A percentile compares a stretch with the other conserved stretches of the same genome.
Evolutionary conservation across 1,140 invertebrate genomes (phyloP).

Genomic region (Luehdorfia chinensis): DNA sequence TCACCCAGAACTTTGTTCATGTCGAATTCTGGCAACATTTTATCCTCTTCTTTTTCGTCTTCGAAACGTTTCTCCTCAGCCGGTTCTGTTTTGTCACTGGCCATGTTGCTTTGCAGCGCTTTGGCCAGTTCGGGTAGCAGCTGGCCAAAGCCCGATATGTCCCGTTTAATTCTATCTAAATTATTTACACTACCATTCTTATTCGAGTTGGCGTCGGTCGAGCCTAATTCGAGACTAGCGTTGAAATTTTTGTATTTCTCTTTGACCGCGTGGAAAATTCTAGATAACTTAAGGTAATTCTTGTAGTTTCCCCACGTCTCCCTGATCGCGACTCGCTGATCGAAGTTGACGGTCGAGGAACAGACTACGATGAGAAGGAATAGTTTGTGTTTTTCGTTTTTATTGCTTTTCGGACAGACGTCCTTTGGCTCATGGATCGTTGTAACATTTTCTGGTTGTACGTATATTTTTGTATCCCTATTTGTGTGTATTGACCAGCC

Average conservation of each 20-base stretch:
- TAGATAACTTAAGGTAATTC: constrained; percentile 65
- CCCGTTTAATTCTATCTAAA: constrained; percentile 37
- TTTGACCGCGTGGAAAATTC: constrained; percentile 38
- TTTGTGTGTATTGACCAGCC: constrained; percentile 87
- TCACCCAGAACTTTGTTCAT: constrained; percentile 63
- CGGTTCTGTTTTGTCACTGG: constrained; percentile 34
- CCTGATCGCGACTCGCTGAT: constrained; percentile 83
- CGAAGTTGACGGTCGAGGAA: constrained; percentile 83
- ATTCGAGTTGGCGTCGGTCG: constrained; percentile 24
- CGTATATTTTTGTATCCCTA: constrained; percentile 83
- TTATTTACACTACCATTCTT: constrained; percentile 27
- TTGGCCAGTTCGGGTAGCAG: constrained; percentile 53
- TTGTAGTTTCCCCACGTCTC: constrained; percentile 88
- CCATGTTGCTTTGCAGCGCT: constrained; percentile 45
- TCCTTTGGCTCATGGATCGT: constrained; percentile 80
- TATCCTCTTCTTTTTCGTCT: constrained; percentile 47
- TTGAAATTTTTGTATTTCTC: constrained; percentile 60
- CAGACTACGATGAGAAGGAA: constrained; percentile 86
- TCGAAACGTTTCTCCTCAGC: constrained; percentile 56
- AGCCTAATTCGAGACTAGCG: constrained; percentile 54
- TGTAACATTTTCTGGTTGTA: constrained; percentile 83
- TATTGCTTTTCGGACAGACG: constrained; percentile 75
- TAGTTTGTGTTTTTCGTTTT: constrained; percentile 45
- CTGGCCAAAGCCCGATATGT: constrained; percentile 43
- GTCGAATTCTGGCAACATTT: constrained; percentile 57